These are phyloP conservation scores for Scleropages formosus DNA, from an alignment of 2,797 vertebrate species.

Conservation along the genomic window DNA sequence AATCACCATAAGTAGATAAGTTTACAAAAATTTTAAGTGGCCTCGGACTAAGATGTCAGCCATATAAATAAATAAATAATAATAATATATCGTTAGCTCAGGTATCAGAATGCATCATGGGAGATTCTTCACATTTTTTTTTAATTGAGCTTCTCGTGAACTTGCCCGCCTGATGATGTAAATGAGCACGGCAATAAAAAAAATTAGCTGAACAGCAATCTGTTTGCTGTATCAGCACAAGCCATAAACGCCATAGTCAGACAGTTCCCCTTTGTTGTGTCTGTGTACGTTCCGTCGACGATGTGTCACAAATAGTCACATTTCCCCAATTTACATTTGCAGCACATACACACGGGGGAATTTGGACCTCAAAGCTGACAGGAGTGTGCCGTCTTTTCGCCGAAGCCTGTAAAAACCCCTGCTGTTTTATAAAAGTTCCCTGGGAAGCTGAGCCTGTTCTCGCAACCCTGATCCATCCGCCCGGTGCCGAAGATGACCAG, in stretches of 20 bases:
- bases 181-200: no score
- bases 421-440: conserved; percentile 29
- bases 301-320: conserved; percentile 26
- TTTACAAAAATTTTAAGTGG: no score
- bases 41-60: no score
- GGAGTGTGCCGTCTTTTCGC: conserved; percentile 41
- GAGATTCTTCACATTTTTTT: no score
- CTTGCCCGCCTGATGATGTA: no score
- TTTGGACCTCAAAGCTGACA: conserved; percentile 63
- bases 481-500: background rate
- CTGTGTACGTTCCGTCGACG: background rate
- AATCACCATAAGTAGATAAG: no score
- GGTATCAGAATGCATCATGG: no score
- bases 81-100: no score
- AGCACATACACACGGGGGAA: conserved; percentile 57
- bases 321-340: conserved; percentile 60
- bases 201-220: no score
- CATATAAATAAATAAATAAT: no score
- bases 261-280: background rate
- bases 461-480: background rate
- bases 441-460: background rate
- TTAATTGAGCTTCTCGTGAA: no score
- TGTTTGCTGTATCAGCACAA: no score
- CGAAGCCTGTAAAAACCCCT: conserved; percentile 35
- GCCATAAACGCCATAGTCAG: background rate